Conservation (phyloP, 2,113 vertebrate genomes). For the Lepidothrix coronata region DNA sequence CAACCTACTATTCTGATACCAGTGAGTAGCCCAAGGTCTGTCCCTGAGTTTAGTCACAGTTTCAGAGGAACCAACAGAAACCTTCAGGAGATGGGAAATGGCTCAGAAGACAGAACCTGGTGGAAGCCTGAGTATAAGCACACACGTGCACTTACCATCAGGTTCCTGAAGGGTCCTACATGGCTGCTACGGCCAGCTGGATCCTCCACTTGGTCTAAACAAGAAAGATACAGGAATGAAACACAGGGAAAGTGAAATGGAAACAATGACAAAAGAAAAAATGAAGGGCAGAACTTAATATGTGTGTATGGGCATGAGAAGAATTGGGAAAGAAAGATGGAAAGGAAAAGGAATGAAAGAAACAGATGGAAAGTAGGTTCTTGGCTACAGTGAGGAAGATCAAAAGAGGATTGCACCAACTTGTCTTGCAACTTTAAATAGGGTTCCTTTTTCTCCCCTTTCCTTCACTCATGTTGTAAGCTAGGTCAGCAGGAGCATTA, state of each 20-base stretch:
- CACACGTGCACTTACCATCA: slow-evolving; percentile 78
- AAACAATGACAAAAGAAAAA: slow-evolving; percentile 67
- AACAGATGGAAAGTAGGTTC: slow-evolving; percentile 41
- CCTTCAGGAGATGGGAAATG: neutral
- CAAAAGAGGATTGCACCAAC: neutral
- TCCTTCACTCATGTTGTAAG: neutral
- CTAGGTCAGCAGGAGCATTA: neutral
- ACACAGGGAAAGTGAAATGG: slow-evolving; percentile 74
- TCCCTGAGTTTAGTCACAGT: neutral
- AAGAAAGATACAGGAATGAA: slow-evolving; percentile 81
- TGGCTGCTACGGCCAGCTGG: slow-evolving; percentile 75
- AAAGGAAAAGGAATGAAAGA: slow-evolving; percentile 35
- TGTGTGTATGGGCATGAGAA: neutral
- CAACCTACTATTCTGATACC: neutral
- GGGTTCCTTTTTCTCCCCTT: neutral
- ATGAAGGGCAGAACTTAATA: slow-evolving; percentile 48
- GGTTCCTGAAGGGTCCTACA: slow-evolving; percentile 78
- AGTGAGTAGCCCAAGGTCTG: neutral
- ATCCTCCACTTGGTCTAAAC: slow-evolving; percentile 78
- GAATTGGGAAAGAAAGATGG: slow-evolving; percentile 22
- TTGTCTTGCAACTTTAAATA: neutral
- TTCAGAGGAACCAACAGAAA: neutral
- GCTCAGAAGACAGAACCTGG: slow-evolving; percentile 36
- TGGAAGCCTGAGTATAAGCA: slow-evolving; percentile 76
- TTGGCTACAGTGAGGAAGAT: neutral